Base-by-base conservation (phyloP, 2,888 invertebrate genomes). In the Dicycla oo region DNA sequence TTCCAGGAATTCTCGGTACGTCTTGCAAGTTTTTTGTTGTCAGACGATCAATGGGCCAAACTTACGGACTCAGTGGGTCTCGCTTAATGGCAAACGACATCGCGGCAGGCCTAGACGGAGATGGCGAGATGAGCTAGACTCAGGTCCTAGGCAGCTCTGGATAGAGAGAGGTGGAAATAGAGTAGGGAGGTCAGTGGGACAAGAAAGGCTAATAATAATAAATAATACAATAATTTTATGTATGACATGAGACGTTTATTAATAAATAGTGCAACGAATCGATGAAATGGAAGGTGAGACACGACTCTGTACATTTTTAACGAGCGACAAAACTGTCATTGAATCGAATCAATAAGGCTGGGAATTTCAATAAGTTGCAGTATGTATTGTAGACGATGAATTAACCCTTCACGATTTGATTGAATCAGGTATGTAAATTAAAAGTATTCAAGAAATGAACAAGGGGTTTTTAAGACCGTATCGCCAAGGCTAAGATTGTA, bases 191-290 rank as follows among this genome's bases (percentile, higher is more conserved):
- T n/a, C n/a, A n/a, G n/a, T n/a, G n/a, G n/a, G n/a, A n/a, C n/a
- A n/a, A n/a, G n/a, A n/a, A n/a, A n/a, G n/a, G n/a, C n/a, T n/a
- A n/a, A n/a, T n/a, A n/a, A n/a, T n/a, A n/a, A n/a, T n/a, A n/a
- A n/a, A n/a, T 63, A 51, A 65, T 23, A 63, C 43, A 69, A 73
- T 75, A 69, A 49, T 45, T 74, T 34, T 65, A 64, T 30, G 51
- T 60, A 60, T 73, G 67, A 75, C 58, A 76, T 70, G 75, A 63
- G 51, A n/a, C 20, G 13, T 23, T 1, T 18, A 38, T 40, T 5
- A 23, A 49, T 57, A 38, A n/a, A 58, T 13, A 58, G 20, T 60
- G 23, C 45, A 58, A 47, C 20, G 30, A 34, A 54, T 51, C 40
- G 47, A 53, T 76, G 6, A 56, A 56, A 34, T 43, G 1, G 34